Percentiles rank a stretch among this genome's conserved stretches.
Conservation (phyloP, 2,113 vertebrate genomes). For the Brevimyrus niger region DNA sequence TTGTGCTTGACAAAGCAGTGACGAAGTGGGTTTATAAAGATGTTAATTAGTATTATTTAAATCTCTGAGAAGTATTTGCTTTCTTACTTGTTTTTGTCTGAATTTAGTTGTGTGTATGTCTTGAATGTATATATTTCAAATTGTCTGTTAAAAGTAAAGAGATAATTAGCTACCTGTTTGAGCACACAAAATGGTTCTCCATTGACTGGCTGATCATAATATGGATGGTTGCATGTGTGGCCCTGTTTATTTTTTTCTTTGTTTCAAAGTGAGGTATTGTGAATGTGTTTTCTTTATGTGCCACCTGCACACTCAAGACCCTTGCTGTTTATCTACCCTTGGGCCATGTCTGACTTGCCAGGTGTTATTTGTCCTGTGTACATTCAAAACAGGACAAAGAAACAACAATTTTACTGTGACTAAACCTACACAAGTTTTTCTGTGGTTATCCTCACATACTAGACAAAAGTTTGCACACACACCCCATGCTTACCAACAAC, state of each 20-base stretch:
- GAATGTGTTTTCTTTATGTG: background rate
- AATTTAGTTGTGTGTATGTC: background rate
- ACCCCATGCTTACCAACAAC: background rate
- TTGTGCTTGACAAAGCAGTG: background rate
- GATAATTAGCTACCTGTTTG: background rate
- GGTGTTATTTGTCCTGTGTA: background rate
- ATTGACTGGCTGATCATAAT: background rate
- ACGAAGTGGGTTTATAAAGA: background rate
- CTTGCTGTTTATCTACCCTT: background rate
- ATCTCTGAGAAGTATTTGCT: background rate
- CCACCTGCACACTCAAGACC: background rate
- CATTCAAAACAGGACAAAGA: background rate
- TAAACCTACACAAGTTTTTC: background rate
- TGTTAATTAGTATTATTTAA: background rate
- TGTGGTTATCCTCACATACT: background rate
- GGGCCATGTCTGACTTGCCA: background rate
- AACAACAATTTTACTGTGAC: background rate
- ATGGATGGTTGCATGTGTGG: background rate
- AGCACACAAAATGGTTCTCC: background rate
- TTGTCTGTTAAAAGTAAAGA: background rate
- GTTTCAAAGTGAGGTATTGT: background rate
- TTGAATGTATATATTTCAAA: background rate
- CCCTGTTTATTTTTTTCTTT: background rate
- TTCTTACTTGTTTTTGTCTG: background rate
- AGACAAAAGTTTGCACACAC: background rate